phyloP scores from a whole-genome alignment of 2,797 vertebrate genomes.

The Streptopelia turtur region DNA sequence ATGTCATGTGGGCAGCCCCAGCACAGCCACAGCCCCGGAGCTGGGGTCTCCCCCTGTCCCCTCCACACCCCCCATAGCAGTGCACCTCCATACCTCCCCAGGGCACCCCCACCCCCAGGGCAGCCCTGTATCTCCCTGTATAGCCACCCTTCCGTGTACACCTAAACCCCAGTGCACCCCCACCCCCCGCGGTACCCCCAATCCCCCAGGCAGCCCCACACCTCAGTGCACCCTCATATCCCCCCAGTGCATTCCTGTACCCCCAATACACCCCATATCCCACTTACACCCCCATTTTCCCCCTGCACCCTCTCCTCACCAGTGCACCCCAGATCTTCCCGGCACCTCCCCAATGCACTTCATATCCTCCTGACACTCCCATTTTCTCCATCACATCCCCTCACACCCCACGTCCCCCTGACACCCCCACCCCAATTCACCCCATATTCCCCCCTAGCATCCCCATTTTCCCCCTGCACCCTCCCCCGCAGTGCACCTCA shows the following conservation, averaged over 20 bases:
- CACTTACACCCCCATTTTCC: too few species aligned
- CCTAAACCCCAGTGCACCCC: neutral
- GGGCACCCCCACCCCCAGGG: too few species aligned
- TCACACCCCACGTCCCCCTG: neutral
- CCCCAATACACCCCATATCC: neutral
- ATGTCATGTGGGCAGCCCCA: neutral
- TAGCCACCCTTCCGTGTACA: neutral
- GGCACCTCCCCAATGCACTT: too few species aligned
- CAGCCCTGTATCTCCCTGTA: neutral
- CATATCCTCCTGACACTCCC: too few species aligned
- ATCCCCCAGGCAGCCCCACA: neutral
- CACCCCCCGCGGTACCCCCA: neutral
- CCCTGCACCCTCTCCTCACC: neutral
- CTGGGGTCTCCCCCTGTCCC: neutral
- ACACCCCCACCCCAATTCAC: neutral
- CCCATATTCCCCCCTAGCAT: neutral
- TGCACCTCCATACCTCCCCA: too few species aligned
- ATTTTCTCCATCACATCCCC: too few species aligned
- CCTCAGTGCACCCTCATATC: too few species aligned
- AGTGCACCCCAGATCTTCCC: neutral
- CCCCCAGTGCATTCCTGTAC: neutral
- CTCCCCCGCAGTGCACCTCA: neutral
- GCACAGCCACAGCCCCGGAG: neutral
- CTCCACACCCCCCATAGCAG: too few species aligned
- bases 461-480: too few species aligned